Evolutionary conservation across 2,888 invertebrate species (phyloP).

Genomic region (Phyllotreta striolata): DNA sequence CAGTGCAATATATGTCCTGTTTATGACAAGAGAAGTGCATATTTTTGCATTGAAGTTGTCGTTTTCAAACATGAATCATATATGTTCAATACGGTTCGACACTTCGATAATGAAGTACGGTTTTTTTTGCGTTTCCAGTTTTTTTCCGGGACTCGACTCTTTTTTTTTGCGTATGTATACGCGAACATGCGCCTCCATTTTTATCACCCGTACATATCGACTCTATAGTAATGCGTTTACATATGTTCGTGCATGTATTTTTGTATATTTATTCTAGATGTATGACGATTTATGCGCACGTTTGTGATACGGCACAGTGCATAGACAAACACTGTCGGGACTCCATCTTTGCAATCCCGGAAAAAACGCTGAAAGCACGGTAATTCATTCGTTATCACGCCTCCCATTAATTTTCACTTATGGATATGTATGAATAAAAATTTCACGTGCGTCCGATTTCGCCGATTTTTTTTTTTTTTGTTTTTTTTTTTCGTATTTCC

Average conservation of each 20-base stretch:
- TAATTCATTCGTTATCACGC: conserved; percentile 39
- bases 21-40: conserved; percentile 61
- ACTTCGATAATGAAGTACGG: conserved; percentile 60
- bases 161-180: conserved; percentile 43
- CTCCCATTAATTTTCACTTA: conserved; percentile 37
- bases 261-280: conserved; percentile 50
- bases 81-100: conserved; percentile 61
- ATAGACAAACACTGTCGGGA: conserved; percentile 42
- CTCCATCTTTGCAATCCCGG: conserved; percentile 44
- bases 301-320: conserved; percentile 41
- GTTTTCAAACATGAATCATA: conserved; percentile 61
- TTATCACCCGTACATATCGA: conserved; percentile 52
- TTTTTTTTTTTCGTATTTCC: not conserved
- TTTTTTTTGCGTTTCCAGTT: conserved; percentile 43
- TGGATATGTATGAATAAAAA: conserved; percentile 34
- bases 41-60: conserved; percentile 62
- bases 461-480: conserved; percentile 2
- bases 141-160: conserved; percentile 20
- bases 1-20: conserved; percentile 61
- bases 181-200: conserved; percentile 54
- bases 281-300: conserved; percentile 48
- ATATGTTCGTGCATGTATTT: conserved; percentile 53
- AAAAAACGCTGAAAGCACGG: conserved; percentile 44
- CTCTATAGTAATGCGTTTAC: conserved; percentile 53
- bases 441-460: conserved; percentile 16